Conservation (phyloP, 2,113 vertebrate species). For the Dicerorhinus sumatrensis region DNA sequence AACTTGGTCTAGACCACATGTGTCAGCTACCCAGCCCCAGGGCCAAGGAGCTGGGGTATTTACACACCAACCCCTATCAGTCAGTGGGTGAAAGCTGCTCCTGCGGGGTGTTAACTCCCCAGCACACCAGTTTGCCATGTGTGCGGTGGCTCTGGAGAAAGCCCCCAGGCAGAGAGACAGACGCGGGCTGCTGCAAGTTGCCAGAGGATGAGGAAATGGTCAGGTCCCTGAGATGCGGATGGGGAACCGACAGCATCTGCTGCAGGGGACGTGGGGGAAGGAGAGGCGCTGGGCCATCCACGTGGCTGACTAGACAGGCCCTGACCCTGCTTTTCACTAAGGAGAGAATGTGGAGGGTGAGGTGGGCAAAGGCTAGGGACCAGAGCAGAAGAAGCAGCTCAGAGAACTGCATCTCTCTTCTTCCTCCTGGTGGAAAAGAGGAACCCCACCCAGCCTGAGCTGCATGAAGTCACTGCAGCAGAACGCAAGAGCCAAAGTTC, state of each 20-base stretch:
- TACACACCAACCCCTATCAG: background rate
- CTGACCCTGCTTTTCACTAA: background rate
- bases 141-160: background rate
- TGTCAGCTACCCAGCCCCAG: background rate
- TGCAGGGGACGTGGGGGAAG: accelerated
- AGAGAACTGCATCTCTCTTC: background rate
- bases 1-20: background rate
- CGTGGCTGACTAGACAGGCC: too few relatives aligned
- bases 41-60: background rate
- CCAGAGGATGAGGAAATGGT: background rate
- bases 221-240: background rate
- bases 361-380: background rate
- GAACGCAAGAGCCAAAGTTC: background rate
- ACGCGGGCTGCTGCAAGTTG: background rate
- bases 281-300: background rate
- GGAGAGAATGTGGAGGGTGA: background rate
- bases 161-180: background rate
- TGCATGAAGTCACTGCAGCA: background rate
- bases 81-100: background rate
- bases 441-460: background rate
- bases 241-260: too few relatives aligned
- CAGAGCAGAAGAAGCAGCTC: background rate
- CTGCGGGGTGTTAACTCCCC: too few relatives aligned
- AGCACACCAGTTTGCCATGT: background rate
- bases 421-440: background rate